Evolutionary conservation across 2,113 vertebrate genomes (phyloP).

Genomic region (Zosterops pallidus): DNA sequence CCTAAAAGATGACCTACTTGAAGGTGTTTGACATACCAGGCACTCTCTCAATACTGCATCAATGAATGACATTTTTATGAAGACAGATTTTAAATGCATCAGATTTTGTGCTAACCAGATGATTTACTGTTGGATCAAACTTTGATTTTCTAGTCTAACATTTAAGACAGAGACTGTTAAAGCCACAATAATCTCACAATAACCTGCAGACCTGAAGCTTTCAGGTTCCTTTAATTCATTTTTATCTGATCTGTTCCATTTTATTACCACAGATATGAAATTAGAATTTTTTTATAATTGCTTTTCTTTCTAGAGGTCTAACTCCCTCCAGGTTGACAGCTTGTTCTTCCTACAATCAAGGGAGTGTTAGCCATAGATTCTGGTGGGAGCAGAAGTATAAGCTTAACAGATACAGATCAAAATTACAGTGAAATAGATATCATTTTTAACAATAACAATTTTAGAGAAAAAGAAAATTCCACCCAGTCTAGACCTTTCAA

Average conservation of each 20-base stretch:
- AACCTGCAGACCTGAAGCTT: background rate
- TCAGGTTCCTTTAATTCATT: background rate
- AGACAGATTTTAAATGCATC: background rate
- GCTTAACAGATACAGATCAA: background rate
- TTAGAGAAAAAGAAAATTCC: background rate
- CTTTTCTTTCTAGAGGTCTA: background rate
- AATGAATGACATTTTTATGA: conserved; percentile 19
- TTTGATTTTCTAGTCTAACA: background rate
- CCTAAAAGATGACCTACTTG: conserved; percentile 69
- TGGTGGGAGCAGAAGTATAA: background rate
- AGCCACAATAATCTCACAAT: background rate
- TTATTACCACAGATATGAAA: background rate
- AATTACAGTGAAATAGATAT: background rate
- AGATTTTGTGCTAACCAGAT: background rate
- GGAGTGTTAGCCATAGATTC: background rate
- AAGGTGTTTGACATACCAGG: conserved; percentile 45
- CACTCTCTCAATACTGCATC: background rate
- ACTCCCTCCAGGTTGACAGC: background rate
- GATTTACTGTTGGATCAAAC: conserved; percentile 12
- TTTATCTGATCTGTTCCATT: background rate
- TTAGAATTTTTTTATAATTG: background rate
- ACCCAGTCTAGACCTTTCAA: background rate
- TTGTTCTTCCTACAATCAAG: background rate
- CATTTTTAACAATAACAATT: background rate
- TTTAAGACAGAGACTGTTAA: background rate